These are phyloP conservation scores for Odocoileus virginianus DNA, from an alignment of 2,113 vertebrate species.

Conservation along the genomic window DNA sequence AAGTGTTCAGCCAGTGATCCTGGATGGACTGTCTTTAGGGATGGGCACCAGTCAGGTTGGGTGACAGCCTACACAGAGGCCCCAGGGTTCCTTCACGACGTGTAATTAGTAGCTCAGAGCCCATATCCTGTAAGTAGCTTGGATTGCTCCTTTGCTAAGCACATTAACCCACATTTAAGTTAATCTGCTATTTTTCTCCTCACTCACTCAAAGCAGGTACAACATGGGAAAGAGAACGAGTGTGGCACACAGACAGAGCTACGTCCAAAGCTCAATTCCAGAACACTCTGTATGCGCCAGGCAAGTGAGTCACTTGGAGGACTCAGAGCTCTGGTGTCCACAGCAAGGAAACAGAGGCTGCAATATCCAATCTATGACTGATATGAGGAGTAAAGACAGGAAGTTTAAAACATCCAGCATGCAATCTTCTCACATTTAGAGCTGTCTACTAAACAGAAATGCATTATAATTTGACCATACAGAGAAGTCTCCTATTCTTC, in stretches of 20 bases:
- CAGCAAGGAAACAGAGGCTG: neutral
- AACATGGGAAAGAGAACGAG: neutral
- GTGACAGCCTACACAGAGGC: neutral
- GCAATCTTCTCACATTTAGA: neutral
- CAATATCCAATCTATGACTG: neutral
- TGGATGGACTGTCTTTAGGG: neutral
- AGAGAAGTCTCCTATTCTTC: neutral
- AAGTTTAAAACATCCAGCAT: neutral
- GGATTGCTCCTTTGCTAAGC: neutral
- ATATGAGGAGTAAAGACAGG: neutral
- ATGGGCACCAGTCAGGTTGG: neutral
- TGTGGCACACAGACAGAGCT: neutral
- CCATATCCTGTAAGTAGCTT: neutral
- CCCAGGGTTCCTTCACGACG: neutral
- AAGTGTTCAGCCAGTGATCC: slow-evolving; percentile 24
- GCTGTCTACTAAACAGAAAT: neutral
- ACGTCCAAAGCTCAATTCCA: neutral
- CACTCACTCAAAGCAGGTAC: neutral
- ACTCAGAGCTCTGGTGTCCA: neutral
- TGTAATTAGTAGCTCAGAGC: neutral
- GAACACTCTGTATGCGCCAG: neutral
- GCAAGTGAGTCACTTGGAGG: neutral
- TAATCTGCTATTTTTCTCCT: slow-evolving; percentile 11
- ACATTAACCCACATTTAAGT: neutral
- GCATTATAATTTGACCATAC: neutral